Evolutionary conservation across 2,113 vertebrate genomes (phyloP).

Genomic region (Nansenia antarctica): DNA sequence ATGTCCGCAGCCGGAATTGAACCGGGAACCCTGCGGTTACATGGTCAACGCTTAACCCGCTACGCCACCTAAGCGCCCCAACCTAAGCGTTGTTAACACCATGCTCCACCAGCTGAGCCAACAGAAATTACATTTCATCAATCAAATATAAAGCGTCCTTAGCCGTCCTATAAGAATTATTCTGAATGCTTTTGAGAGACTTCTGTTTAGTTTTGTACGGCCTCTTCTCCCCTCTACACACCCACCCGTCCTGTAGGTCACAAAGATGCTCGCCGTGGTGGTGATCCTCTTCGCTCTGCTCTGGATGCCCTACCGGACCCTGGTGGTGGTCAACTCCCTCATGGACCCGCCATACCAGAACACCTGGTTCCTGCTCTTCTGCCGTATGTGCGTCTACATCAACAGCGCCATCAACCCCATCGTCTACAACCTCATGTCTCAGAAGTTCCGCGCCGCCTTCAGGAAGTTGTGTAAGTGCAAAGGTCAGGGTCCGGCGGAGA

Average conservation of each 20-base stretch:
- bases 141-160: not conserved
- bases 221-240: constrained; percentile 2
- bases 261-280: constrained; percentile 86
- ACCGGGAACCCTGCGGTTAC: too few species aligned
- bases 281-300: constrained; percentile 83
- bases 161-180: not conserved
- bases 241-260: constrained; percentile 75
- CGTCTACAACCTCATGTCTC: constrained; percentile 87
- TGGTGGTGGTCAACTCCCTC: constrained; percentile 88
- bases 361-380: constrained; percentile 87
- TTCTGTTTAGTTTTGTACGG: not conserved
- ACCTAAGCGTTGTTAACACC: too few species aligned
- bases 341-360: constrained; percentile 81
- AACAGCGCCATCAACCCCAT: constrained; percentile 87
- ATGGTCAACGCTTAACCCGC: too few species aligned
- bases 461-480: constrained; percentile 75
- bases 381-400: constrained; percentile 82
- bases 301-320: constrained; percentile 83
- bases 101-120: too few species aligned
- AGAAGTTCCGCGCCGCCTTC: constrained; percentile 83
- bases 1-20: too few species aligned
- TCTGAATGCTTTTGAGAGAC: not conserved
- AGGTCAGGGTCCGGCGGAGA: constrained; percentile 48
- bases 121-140: too few species aligned
- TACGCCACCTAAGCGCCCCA: too few species aligned